A percentile compares a stretch with the other conserved stretches of the same genome.
Conservation (phyloP, 1,140 invertebrate species). For the Armadillidium nasatum region DNA sequence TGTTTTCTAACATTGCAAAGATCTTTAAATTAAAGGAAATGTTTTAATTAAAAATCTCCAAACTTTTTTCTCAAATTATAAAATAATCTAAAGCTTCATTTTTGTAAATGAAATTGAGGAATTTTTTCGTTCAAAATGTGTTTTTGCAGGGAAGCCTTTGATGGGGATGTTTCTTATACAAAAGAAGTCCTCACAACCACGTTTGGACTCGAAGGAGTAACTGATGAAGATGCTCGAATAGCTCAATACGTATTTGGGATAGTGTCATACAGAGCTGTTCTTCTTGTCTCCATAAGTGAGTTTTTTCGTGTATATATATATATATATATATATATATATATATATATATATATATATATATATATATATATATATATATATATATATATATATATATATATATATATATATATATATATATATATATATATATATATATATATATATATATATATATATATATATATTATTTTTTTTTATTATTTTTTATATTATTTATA, state of each 20-base stretch:
- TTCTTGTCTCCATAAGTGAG: constrained; percentile 68
- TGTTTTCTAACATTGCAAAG: no score
- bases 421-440: no score
- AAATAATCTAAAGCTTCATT: neutral
- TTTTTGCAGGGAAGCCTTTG: constrained; percentile 7
- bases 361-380: neutral
- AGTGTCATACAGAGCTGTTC: constrained; percentile 69
- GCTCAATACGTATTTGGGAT: constrained; percentile 55
- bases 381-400: constrained; percentile 16
- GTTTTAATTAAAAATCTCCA: no score
- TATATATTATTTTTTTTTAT: no score
- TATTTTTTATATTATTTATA: no score
- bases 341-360: constrained; percentile 1
- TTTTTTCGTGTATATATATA: neutral
- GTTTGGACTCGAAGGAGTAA: neutral
- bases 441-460: no score
- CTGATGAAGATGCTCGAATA: constrained; percentile 6
- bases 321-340: constrained; percentile 7
- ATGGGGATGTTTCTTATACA: neutral
- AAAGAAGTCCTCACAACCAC: constrained; percentile 12
- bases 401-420: constrained; percentile 19
- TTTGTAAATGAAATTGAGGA: neutral
- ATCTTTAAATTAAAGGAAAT: no score
- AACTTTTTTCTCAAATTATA: no score
- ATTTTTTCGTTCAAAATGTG: neutral